Evolutionary conservation across 1,140 invertebrate species (phyloP).

Genomic region (Heliconius congener): DNA sequence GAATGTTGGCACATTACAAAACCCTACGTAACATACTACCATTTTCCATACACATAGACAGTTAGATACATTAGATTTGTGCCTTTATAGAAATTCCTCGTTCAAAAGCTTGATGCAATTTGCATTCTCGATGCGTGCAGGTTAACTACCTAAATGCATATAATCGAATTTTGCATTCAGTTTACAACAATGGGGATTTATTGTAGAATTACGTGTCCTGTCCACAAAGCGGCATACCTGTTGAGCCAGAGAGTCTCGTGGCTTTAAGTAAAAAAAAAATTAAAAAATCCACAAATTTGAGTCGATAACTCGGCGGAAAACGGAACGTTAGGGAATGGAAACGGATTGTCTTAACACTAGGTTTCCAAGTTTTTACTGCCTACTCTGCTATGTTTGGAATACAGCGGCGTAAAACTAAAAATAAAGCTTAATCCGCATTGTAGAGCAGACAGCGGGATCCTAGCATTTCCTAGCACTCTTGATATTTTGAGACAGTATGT

Average conservation of each 20-base stretch:
- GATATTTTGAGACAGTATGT: too few relatives aligned
- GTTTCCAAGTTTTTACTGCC: too few relatives aligned
- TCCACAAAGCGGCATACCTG: constrained; percentile 52
- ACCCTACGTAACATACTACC: not conserved
- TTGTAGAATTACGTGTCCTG: constrained; percentile 74
- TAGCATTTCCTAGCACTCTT: too few relatives aligned
- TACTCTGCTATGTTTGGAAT: too few relatives aligned
- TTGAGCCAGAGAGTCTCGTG: constrained; percentile 71
- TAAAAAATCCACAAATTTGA: too few relatives aligned
- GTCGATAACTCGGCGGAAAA: too few relatives aligned
- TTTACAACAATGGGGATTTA: constrained; percentile 75
- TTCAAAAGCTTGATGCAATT: constrained; percentile 48
- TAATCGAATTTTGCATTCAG: constrained; percentile 76
- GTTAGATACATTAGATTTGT: constrained; percentile 24
- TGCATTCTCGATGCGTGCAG: constrained; percentile 60
- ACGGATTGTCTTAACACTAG: too few relatives aligned
- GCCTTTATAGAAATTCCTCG: constrained; percentile 44
- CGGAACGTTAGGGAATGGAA: too few relatives aligned
- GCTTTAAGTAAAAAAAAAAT: constrained; percentile 42
- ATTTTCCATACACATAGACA: constrained; percentile 11
- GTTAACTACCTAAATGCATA: constrained; percentile 76
- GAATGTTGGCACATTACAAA: constrained; percentile 7
- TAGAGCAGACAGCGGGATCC: too few relatives aligned
- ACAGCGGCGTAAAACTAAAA: too few relatives aligned
- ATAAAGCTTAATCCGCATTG: too few relatives aligned